A percentile compares a stretch with the other conserved stretches of the same genome.
Evolutionary conservation across 2,113 vertebrate species (phyloP).

Genomic region (Hymenochirus boettgeri): DNA sequence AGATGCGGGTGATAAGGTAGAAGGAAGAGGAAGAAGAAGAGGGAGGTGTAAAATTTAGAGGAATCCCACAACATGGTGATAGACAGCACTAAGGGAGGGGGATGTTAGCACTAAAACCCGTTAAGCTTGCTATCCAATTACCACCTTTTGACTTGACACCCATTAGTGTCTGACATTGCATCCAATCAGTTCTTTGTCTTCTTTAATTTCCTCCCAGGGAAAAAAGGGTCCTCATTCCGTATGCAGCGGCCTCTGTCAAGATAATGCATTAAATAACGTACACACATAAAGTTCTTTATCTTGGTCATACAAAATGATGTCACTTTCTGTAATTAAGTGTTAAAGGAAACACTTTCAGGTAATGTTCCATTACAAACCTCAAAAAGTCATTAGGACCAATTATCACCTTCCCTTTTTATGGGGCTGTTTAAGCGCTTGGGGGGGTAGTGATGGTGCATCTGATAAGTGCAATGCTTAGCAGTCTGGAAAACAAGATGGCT

Average conservation of each 20-base stretch:
- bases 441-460: rapidly evolving
- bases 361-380: constrained; percentile 25
- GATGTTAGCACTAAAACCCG: constrained; percentile 74
- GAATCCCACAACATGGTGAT: constrained; percentile 64
- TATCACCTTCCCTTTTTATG: not conserved
- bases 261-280: constrained; percentile 47
- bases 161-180: constrained; percentile 71
- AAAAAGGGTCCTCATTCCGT: constrained; percentile 20
- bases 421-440: constrained; percentile 13
- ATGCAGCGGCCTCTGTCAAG: constrained; percentile 37
- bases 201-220: constrained; percentile 57
- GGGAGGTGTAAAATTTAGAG: constrained; percentile 75
- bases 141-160: constrained; percentile 70
- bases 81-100: constrained; percentile 58
- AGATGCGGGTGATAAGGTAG: no score
- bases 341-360: constrained; percentile 2
- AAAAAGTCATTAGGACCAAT: not conserved
- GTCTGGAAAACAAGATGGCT: no score
- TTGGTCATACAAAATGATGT: constrained; percentile 45
- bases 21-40: constrained; percentile 42
- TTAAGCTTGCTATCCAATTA: constrained; percentile 66
- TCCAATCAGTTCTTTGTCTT: constrained; percentile 68
- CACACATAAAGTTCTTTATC: not conserved
- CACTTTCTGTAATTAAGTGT: constrained; percentile 46
- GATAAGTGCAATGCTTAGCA: not conserved